Evolutionary conservation across 92 coral and sea anemone species (phyloP).

Genomic region (Isaurus tuberculatus): DNA sequence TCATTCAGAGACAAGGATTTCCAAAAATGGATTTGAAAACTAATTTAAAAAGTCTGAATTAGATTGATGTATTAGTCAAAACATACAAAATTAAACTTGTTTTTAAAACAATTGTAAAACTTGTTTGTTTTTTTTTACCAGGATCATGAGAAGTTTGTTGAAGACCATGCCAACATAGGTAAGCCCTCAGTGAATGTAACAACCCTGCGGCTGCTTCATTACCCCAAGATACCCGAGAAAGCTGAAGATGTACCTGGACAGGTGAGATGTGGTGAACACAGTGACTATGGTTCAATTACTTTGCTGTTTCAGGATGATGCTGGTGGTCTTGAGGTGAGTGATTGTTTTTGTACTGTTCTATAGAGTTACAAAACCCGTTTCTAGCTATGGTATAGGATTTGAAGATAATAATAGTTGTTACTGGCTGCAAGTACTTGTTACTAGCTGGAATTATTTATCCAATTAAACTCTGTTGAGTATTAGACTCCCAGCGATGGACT

Average conservation of each 20-base stretch:
- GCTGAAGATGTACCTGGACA: slow-evolving; percentile 68
- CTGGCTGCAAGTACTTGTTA: no score
- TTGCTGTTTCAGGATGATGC: slow-evolving; percentile 81
- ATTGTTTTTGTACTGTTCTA: neutral
- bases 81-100: no score
- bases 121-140: slow-evolving; percentile 11
- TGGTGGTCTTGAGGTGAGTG: slow-evolving; percentile 82
- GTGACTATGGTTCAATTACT: slow-evolving; percentile 89
- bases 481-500: no score
- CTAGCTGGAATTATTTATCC: no score
- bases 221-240: slow-evolving; percentile 80
- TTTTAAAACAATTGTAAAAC: neutral
- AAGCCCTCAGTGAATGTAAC: slow-evolving; percentile 55
- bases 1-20: no score
- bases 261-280: slow-evolving; percentile 85
- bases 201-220: slow-evolving; percentile 79
- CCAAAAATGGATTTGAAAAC: no score
- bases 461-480: no score
- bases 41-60: no score
- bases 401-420: no score
- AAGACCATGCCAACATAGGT: slow-evolving; percentile 67
- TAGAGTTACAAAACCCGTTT: no score
- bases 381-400: no score
- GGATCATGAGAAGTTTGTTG: slow-evolving; percentile 70
- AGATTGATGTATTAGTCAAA: no score